phyloP scores from a whole-genome alignment of 2,113 vertebrate species.

The Castor canadensis region DNA sequence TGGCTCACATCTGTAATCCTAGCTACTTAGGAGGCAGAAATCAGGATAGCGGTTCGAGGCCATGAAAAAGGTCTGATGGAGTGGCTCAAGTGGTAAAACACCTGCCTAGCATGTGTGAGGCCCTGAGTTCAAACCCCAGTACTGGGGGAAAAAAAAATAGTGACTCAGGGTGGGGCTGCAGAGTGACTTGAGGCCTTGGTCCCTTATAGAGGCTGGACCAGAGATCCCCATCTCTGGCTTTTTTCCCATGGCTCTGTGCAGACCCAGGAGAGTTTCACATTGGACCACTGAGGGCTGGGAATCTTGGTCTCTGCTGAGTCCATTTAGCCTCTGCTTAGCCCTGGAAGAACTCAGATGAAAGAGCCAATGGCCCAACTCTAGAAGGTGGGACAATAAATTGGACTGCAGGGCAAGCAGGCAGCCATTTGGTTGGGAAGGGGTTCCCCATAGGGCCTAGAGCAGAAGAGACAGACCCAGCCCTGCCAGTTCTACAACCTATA shows the following conservation, averaged over 20 bases:
- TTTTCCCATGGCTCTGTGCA: not conserved
- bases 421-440: too few species aligned
- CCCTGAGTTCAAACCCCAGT: too few species aligned
- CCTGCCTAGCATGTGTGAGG: too few species aligned
- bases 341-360: not conserved
- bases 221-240: not conserved
- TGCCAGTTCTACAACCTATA: not conserved
- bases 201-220: not conserved
- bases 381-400: not conserved
- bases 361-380: not conserved
- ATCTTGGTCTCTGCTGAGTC: not conserved
- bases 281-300: not conserved
- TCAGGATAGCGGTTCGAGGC: too few species aligned
- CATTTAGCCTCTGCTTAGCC: not conserved
- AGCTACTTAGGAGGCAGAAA: too few species aligned
- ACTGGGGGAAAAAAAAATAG: too few species aligned
- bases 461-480: not conserved
- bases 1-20: too few species aligned
- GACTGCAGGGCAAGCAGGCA: not conserved
- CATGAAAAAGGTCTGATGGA: too few species aligned
- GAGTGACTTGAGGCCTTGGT: not conserved
- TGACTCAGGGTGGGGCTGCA: not conserved
- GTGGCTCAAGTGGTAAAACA: too few species aligned
- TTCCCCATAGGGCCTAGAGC: not conserved
- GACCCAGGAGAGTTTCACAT: not conserved